Percentiles rank a stretch among this genome's conserved stretches.
phyloP scores from a whole-genome alignment of 2,113 vertebrate species.

The Python bivittatus region DNA sequence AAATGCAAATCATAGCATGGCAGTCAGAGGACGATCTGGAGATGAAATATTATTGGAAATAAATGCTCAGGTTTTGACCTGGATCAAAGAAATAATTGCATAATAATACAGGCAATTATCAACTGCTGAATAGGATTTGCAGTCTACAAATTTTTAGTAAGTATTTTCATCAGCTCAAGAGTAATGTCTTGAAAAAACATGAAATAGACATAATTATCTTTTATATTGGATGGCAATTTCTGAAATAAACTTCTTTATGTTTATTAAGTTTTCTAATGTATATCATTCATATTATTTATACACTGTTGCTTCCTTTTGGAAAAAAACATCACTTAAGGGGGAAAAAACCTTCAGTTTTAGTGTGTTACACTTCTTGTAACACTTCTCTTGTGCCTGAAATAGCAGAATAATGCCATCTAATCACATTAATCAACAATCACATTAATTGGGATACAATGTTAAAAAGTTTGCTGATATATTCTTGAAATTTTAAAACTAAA shows the following conservation, averaged over 20 bases:
- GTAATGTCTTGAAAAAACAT: background rate
- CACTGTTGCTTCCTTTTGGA: background rate
- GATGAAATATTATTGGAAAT: conserved; percentile 85
- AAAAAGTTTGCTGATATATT: background rate
- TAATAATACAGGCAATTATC: conserved; percentile 51
- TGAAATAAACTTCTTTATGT: background rate
- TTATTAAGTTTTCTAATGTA: background rate
- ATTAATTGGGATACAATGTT: too few species aligned
- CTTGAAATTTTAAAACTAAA: background rate
- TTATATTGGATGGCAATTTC: background rate
- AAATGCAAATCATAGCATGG: conserved; percentile 87
- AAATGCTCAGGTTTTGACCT: conserved; percentile 81
- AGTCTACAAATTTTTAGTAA: background rate
- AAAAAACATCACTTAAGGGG: background rate
- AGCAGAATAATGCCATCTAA: background rate
- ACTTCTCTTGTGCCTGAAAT: background rate
- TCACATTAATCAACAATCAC: background rate
- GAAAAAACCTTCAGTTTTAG: background rate
- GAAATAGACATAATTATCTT: background rate
- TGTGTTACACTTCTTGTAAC: background rate
- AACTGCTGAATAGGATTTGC: conserved; percentile 24
- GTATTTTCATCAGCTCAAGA: background rate
- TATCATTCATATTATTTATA: background rate
- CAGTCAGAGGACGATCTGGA: conserved; percentile 79
- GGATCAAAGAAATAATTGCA: conserved; percentile 78